Evolutionary conservation across 2,888 invertebrate genomes (phyloP), one percentile per base, ranked within the genome.

Genomic region (Anticlea derivata): DNA sequence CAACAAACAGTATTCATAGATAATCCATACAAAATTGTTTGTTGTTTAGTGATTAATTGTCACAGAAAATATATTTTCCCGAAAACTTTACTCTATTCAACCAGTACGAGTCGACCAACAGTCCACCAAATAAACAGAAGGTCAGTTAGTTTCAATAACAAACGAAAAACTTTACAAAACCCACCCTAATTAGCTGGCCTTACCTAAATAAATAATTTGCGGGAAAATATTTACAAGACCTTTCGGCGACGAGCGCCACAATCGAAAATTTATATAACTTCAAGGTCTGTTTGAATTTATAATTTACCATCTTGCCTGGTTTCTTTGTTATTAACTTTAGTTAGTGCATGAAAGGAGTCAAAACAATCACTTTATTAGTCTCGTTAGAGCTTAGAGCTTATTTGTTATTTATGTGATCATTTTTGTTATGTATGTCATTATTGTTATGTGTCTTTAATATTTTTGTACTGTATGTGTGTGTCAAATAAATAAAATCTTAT

Each of bases 101-200:
- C 43, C 31, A 48, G 41, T 34, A 20, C 11, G 10, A 43, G 37
- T 50, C 47, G 12, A 43, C n/a, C 22, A 44, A 52, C 50, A 47
- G 52, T 54, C 55, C 61, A 61, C 60, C 47, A 55, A 60, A 61
- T 61, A 62, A 66, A 66, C 62, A 58, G 50, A 40, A 50, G 50
- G 59, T 37, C 43, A 55, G 55, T 54, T 56, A 59, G 63, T 67
- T 64, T 58, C 61, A 62, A 66, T 62, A 63, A 66, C 60, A 61
- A 59, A 58, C 50, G 57, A 52, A 59, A 54, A 66, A 60, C 58
- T 65, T 66, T 57, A 53, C 51, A 39, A 43, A 58, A 55, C 57
- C 49, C 50, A 54, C 59, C 39, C 60, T 65, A 63, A 65, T 62
- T 65, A 63, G 58, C 58, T 33, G 50, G 29, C 37, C 50, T 58